Conservation (phyloP, 2,113 vertebrate species). For the Leucoraja erinaceus region DNA sequence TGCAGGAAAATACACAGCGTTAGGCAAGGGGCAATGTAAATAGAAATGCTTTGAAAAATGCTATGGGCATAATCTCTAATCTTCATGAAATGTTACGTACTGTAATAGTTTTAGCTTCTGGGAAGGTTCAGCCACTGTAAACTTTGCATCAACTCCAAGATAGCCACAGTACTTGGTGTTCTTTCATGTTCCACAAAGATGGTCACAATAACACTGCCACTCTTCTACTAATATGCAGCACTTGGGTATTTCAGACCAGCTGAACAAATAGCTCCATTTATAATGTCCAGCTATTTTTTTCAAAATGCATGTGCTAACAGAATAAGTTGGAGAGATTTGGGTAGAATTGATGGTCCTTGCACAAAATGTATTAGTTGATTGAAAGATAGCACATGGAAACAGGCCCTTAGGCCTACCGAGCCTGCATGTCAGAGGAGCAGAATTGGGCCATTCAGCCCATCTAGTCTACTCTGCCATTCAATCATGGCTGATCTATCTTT, state of each 20-base stretch:
- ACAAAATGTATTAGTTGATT: neutral
- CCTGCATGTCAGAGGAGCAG: no score
- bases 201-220: neutral
- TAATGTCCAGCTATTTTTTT: neutral
- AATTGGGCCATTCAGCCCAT: no score
- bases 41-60: slow-evolving; percentile 16
- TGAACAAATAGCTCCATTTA: neutral
- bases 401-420: no score
- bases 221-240: neutral
- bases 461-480: no score
- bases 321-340: neutral
- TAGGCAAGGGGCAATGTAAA: neutral
- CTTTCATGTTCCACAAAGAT: slow-evolving; percentile 15
- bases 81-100: neutral
- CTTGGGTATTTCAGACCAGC: neutral
- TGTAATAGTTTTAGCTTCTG: neutral
- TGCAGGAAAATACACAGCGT: neutral
- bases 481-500: no score
- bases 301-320: neutral
- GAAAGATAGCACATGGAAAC: no score
- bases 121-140: neutral
- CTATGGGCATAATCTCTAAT: neutral
- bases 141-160: neutral
- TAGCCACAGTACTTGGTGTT: neutral
- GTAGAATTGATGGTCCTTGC: neutral